phyloP scores from a whole-genome alignment of 2,888 invertebrate genomes.

The Trichopria drosophilae region DNA sequence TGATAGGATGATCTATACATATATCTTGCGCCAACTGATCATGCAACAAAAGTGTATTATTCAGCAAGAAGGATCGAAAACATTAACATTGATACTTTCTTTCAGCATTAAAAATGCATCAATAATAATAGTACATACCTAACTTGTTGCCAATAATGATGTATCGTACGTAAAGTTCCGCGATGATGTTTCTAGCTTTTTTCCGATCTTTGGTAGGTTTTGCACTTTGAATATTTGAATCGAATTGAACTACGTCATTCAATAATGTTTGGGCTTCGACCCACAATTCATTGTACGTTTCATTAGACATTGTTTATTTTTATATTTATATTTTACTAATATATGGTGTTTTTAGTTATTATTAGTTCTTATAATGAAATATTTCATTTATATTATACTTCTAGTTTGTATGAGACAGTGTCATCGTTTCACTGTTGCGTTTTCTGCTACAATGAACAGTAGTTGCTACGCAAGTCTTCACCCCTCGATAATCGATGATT shows the following conservation, averaged over 20 bases:
- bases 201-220: constrained; percentile 62
- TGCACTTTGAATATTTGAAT: constrained; percentile 63
- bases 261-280: constrained; percentile 63
- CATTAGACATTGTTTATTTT: constrained; percentile 70
- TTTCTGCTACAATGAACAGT: too few species aligned
- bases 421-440: too few species aligned
- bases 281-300: constrained; percentile 73
- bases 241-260: constrained; percentile 61
- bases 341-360: not conserved
- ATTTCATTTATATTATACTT: not conserved
- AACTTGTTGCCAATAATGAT: constrained; percentile 74
- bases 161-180: constrained; percentile 80
- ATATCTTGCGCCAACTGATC: too few species aligned
- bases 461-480: too few species aligned
- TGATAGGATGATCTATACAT: too few species aligned
- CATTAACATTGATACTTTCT: not conserved
- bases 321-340: not conserved
- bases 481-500: too few species aligned
- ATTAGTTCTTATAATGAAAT: not conserved
- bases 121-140: too few species aligned
- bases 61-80: too few species aligned
- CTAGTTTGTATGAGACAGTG: not conserved
- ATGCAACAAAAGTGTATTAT: too few species aligned
- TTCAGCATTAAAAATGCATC: not conserved
- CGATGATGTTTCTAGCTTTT: constrained; percentile 66